Percentiles rank a stretch among this genome's conserved stretches.
phyloP scores from a whole-genome alignment of 2,797 vertebrate species.

The Momotus momota region DNA sequence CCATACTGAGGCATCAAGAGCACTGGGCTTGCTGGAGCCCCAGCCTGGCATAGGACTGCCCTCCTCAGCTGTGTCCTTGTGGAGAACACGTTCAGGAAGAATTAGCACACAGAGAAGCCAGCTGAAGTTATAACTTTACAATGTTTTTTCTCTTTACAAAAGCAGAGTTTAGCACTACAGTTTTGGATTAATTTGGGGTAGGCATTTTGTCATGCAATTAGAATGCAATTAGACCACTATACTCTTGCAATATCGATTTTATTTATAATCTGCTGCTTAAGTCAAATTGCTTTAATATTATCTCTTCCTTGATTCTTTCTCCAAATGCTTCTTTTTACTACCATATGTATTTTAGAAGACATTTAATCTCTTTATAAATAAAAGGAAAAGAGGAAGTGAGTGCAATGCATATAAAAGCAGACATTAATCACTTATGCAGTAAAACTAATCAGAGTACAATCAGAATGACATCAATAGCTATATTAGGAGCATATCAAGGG shows the following conservation, averaged over 20 bases:
- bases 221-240: constrained; percentile 8
- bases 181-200: background rate
- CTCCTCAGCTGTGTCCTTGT: background rate
- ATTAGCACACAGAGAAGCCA: background rate
- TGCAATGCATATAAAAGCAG: background rate
- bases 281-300: constrained; percentile 6
- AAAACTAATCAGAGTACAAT: background rate
- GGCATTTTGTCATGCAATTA: constrained; percentile 27
- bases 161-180: background rate
- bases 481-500: background rate
- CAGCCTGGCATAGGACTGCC: too few relatives aligned
- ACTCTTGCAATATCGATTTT: background rate
- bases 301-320: background rate
- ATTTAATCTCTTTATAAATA: background rate
- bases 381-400: background rate
- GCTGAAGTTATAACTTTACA: background rate
- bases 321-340: background rate
- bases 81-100: background rate
- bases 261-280: constrained; percentile 10
- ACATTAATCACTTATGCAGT: background rate
- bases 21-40: background rate
- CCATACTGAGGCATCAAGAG: background rate
- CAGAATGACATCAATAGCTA: background rate
- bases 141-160: background rate
- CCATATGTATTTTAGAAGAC: background rate